A percentile compares a stretch with the other conserved stretches of the same genome.
phyloP scores from a whole-genome alignment of 2,888 invertebrate genomes.

The Cantharis rufa region DNA sequence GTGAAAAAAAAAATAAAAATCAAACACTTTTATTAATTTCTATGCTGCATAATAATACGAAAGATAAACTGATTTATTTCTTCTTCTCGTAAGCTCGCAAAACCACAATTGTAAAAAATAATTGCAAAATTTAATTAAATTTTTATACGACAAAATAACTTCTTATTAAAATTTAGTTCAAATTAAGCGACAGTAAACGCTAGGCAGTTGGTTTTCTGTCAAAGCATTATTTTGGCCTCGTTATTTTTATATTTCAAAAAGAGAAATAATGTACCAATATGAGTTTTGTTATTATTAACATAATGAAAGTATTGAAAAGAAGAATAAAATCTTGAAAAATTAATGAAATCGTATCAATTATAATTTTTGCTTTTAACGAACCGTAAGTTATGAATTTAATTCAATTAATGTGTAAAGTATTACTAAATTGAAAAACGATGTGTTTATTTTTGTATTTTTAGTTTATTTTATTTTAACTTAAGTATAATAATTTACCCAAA shows the following conservation, averaged over 20 bases:
- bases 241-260: neutral
- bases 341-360: too few species aligned
- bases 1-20: too few species aligned
- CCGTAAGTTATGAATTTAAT: too few species aligned
- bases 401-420: too few species aligned
- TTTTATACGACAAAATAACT: neutral
- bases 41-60: neutral
- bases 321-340: too few species aligned
- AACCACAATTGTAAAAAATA: neutral
- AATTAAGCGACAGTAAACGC: neutral
- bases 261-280: neutral
- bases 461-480: neutral
- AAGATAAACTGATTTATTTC: neutral
- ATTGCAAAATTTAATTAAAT: neutral
- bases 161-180: neutral
- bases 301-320: too few species aligned
- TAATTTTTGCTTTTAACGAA: too few species aligned
- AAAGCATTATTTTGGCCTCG: neutral
- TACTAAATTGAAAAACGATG: too few species aligned
- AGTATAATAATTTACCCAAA: neutral
- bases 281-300: too few species aligned
- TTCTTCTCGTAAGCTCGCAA: neutral
- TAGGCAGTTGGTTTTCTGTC: neutral
- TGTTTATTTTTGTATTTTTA: too few species aligned
- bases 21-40: neutral